A percentile compares a stretch with the other conserved stretches of the same genome.
Conservation (phyloP, 2,888 invertebrate genomes). For the Linnaemya tessellans region DNA sequence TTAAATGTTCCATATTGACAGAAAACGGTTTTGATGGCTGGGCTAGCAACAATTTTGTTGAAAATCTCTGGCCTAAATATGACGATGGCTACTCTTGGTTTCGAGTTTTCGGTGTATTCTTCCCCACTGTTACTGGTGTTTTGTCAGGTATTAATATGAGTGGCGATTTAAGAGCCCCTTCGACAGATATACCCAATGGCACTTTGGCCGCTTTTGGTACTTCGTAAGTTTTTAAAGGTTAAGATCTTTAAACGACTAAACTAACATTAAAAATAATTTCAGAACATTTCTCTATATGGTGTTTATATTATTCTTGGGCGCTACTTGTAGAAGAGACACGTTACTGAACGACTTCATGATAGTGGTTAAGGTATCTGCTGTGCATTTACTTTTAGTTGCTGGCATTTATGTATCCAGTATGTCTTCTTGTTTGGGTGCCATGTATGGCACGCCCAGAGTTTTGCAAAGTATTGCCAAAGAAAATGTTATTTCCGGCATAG, state of each 20-base stretch:
- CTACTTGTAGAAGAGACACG: conserved; percentile 90
- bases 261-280: conserved; percentile 72
- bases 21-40: conserved; percentile 94
- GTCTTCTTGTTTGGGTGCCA: conserved; percentile 96
- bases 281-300: conserved; percentile 94
- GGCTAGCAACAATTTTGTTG: conserved; percentile 89
- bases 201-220: conserved; percentile 96
- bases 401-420: conserved; percentile 98
- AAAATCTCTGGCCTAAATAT: conserved; percentile 93
- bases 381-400: conserved; percentile 91
- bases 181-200: conserved; percentile 96
- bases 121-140: conserved; percentile 98
- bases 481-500: conserved; percentile 96
- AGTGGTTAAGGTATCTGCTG: conserved; percentile 94
- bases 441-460: conserved; percentile 98
- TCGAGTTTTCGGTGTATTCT: conserved; percentile 98
- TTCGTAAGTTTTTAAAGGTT: conserved; percentile 85
- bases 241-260: not conserved
- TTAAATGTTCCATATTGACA: conserved; percentile 80
- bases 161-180: conserved; percentile 96
- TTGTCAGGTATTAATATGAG: conserved; percentile 99
- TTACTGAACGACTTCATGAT: conserved; percentile 94
- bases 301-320: conserved; percentile 94
- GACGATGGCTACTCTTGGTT: conserved; percentile 94
- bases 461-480: conserved; percentile 97